Conservation (phyloP, 1,140 invertebrate species). For the Aphelinus certus region DNA sequence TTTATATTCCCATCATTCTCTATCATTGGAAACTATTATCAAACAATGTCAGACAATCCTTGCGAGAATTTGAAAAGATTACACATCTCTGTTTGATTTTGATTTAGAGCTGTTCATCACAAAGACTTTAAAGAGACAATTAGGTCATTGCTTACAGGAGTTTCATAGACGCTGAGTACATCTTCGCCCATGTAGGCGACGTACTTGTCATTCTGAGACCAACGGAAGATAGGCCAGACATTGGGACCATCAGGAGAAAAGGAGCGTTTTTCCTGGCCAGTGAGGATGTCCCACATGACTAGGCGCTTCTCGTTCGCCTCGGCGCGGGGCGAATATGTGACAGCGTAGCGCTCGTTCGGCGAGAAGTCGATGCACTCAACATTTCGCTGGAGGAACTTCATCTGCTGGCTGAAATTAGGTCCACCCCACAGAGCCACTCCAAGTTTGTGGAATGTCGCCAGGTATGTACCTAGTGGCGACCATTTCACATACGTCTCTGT, state of each 20-base stretch:
- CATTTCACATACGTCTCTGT: conserved; percentile 95
- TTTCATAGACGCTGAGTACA: conserved; percentile 94
- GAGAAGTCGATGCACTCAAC: conserved; percentile 98
- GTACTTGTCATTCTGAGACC: conserved; percentile 97
- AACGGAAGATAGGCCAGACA: conserved; percentile 94
- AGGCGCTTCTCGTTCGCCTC: conserved; percentile 77
- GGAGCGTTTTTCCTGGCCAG: conserved; percentile 90
- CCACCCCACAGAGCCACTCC: conserved; percentile 98
- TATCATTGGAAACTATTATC: too few relatives aligned
- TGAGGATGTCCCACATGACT: conserved; percentile 94
- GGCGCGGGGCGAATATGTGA: conserved; percentile 86
- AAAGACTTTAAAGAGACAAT: too few relatives aligned
- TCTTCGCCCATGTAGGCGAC: conserved; percentile 90
- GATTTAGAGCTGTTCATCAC: too few relatives aligned
- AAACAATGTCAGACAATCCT: too few relatives aligned
- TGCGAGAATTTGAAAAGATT: too few relatives aligned
- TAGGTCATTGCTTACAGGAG: conserved; percentile 71
- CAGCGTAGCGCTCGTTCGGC: conserved; percentile 95
- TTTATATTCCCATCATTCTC: too few relatives aligned
- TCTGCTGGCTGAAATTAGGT: conserved; percentile 89
- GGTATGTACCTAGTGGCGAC: conserved; percentile 96
- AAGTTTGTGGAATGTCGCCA: conserved; percentile 94
- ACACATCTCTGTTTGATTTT: too few relatives aligned
- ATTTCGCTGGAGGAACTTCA: conserved; percentile 88
- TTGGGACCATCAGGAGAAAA: conserved; percentile 87